These are phyloP conservation scores for Acanthornis magna DNA, from an alignment of 2,797 vertebrate species.

Conservation along the genomic window DNA sequence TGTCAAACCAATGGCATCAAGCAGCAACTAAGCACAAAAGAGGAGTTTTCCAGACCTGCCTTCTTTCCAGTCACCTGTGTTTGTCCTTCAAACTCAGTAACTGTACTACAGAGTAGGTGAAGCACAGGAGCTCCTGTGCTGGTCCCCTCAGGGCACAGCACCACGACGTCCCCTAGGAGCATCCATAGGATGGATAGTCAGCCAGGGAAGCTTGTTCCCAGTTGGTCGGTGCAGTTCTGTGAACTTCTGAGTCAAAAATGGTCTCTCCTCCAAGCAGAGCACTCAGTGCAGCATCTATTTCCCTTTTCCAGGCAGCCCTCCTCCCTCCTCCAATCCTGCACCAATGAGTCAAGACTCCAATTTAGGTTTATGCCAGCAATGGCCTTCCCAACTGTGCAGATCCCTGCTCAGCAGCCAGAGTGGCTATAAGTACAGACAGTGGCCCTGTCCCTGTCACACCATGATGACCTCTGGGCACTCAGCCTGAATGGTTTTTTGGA, in stretches of 20 bases:
- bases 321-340: background rate
- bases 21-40: background rate
- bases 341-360: background rate
- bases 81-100: background rate
- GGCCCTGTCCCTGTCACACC: no score
- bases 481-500: background rate
- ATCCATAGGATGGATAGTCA: background rate
- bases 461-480: fast-evolving
- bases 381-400: background rate
- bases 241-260: background rate
- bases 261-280: background rate
- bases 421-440: fast-evolving
- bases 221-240: background rate
- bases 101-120: background rate
- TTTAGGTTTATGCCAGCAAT: background rate
- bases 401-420: background rate
- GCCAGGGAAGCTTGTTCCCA: background rate
- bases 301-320: background rate
- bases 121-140: background rate
- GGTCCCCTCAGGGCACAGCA: background rate
- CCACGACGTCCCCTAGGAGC: background rate
- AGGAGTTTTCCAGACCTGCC: background rate
- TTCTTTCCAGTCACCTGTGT: background rate
- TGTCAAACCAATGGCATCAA: background rate
- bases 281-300: background rate